Evolutionary conservation across 2,797 vertebrate species (phyloP).

Genomic region (Hephaestus fuliginosus): DNA sequence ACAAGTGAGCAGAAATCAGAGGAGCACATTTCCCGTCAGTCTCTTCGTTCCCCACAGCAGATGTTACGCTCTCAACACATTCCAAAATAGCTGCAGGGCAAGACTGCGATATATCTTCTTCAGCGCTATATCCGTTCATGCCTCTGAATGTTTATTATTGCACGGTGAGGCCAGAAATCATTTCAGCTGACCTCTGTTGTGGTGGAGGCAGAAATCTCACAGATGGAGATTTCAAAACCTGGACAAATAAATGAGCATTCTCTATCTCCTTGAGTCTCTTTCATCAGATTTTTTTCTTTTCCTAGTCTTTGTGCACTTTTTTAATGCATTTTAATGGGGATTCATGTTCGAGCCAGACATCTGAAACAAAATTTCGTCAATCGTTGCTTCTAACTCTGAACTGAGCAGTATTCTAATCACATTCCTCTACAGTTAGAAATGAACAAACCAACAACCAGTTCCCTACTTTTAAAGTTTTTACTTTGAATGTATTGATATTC

Average conservation of each 20-base stretch:
- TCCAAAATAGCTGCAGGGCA: constrained; percentile 15
- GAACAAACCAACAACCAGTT: neutral
- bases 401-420: neutral
- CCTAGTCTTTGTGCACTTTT: too few species aligned
- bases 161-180: neutral
- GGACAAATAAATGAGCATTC: too few species aligned
- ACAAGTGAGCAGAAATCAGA: neutral
- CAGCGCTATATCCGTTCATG: too few species aligned
- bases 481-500: neutral
- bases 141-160: too few species aligned
- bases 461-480: neutral
- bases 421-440: too few species aligned
- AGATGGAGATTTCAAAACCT: too few species aligned
- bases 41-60: neutral
- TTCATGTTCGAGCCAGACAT: too few species aligned
- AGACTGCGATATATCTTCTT: neutral
- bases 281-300: too few species aligned
- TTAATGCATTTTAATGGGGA: too few species aligned
- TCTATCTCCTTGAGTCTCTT: too few species aligned
- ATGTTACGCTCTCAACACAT: neutral
- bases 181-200: constrained; percentile 5
- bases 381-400: neutral
- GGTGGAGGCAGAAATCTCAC: neutral
- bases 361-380: too few species aligned
- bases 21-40: neutral